These are phyloP conservation scores for Nansenia antarctica DNA, from an alignment of 2,113 vertebrate species.

Conservation along the genomic window DNA sequence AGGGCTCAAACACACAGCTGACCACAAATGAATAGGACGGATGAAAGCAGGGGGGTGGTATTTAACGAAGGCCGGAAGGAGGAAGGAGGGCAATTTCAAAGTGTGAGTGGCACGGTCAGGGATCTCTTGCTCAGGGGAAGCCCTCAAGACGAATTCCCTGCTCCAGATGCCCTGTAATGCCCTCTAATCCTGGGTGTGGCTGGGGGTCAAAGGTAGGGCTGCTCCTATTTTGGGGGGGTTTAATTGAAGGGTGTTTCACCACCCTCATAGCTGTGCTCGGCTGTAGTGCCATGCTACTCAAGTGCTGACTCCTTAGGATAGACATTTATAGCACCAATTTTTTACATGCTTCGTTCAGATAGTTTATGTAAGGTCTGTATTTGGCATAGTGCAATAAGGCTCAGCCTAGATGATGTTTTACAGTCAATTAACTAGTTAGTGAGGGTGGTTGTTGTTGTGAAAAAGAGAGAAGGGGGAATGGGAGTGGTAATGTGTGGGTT, in stretches of 20 bases:
- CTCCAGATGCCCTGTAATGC: background rate
- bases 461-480: background rate
- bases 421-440: background rate
- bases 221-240: background rate
- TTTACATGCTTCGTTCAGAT: background rate
- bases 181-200: slow-evolving; percentile 37
- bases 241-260: background rate
- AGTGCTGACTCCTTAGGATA: background rate
- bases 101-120: slow-evolving; percentile 38
- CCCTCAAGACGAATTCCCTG: slow-evolving; percentile 21
- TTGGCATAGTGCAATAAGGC: no score
- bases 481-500: background rate
- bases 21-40: slow-evolving; percentile 28
- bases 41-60: slow-evolving; percentile 29
- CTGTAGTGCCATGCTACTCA: no score
- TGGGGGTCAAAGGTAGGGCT: slow-evolving; percentile 14
- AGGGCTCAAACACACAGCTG: slow-evolving; percentile 41
- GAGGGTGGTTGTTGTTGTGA: background rate
- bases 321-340: background rate
- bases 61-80: slow-evolving; percentile 37
- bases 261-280: background rate
- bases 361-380: background rate
- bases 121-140: slow-evolving; percentile 32
- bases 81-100: slow-evolving; percentile 54
- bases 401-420: no score